Conservation (phyloP, 1,140 invertebrate species). For the Procambarus virginalis region DNA sequence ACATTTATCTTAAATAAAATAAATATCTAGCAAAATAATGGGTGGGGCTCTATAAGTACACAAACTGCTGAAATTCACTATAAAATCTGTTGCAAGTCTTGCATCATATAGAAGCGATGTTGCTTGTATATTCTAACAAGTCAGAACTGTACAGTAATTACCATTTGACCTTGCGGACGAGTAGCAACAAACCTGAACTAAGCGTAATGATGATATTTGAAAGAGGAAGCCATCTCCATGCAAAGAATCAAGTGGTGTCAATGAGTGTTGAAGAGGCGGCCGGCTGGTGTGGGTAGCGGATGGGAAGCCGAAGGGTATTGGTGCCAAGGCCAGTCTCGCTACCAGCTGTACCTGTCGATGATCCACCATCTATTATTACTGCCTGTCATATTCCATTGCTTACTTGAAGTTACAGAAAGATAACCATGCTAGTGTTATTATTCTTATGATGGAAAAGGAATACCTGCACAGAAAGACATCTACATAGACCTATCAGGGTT, state of each 20-base stretch:
- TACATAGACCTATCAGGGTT: too few relatives aligned
- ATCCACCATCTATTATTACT: too few relatives aligned
- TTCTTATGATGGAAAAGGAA: too few relatives aligned
- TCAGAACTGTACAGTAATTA: not conserved
- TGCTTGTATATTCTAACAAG: not conserved
- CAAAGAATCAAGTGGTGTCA: conserved; percentile 49
- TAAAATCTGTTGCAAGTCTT: not conserved
- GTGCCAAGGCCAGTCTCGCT: conserved; percentile 1
- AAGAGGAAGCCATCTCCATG: not conserved
- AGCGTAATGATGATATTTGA: not conserved
- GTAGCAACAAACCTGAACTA: not conserved
- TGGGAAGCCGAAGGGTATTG: conserved; percentile 33
- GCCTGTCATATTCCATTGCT: too few relatives aligned
- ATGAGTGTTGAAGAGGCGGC: conserved; percentile 39
- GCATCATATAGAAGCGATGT: not conserved
- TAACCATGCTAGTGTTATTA: too few relatives aligned
- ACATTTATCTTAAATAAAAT: not conserved
- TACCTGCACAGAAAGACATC: too few relatives aligned
- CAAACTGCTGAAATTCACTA: not conserved
- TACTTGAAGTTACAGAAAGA: too few relatives aligned
- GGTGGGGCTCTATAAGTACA: not conserved
- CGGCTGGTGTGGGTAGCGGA: conserved; percentile 56
- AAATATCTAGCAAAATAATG: not conserved
- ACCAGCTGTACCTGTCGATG: conserved; percentile 13
- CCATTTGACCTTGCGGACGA: not conserved